These are phyloP conservation scores for Apamea anceps DNA, from an alignment of 2,888 invertebrate species.

Conservation along the genomic window DNA sequence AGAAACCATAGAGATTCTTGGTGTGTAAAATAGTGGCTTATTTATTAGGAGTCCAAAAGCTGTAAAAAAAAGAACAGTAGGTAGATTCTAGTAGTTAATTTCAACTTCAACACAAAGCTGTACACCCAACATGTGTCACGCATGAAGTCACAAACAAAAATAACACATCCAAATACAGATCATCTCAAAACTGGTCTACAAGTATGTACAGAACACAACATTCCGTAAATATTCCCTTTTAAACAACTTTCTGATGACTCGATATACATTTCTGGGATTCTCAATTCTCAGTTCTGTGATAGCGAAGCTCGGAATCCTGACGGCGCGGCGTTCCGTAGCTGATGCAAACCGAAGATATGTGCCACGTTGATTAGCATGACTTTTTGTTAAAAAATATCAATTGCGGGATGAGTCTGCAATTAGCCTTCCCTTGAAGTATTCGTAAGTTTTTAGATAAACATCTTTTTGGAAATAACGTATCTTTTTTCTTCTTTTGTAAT, in stretches of 20 bases:
- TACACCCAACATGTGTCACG: conserved; percentile 45
- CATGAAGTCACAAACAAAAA: conserved; percentile 55
- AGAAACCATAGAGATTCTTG: not conserved
- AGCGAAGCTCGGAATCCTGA: conserved; percentile 53
- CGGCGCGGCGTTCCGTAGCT: conserved; percentile 50
- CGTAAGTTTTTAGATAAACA: conserved; percentile 55
- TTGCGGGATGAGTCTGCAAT: conserved; percentile 60
- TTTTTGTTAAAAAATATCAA: conserved; percentile 64
- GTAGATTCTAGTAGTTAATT: conserved; percentile 1
- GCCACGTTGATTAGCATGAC: conserved; percentile 54
- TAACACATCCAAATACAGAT: conserved; percentile 49
- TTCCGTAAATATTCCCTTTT: conserved; percentile 57
- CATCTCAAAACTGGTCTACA: conserved; percentile 23
- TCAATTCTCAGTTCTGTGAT: conserved; percentile 39
- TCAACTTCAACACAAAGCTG: conserved; percentile 29
- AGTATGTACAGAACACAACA: conserved; percentile 49
- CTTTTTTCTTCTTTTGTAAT: conserved; percentile 28
- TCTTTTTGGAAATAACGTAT: conserved; percentile 27
- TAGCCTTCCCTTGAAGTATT: conserved; percentile 57
- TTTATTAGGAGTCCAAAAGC: not conserved
- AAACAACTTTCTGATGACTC: conserved; percentile 59
- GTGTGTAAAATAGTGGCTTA: not conserved
- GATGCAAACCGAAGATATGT: conserved; percentile 64
- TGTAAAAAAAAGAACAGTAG: conserved; percentile 1
- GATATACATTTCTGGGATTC: conserved; percentile 57